These are phyloP conservation scores for Alosa sapidissima DNA, from an alignment of 2,797 vertebrate genomes.

Conservation along the genomic window DNA sequence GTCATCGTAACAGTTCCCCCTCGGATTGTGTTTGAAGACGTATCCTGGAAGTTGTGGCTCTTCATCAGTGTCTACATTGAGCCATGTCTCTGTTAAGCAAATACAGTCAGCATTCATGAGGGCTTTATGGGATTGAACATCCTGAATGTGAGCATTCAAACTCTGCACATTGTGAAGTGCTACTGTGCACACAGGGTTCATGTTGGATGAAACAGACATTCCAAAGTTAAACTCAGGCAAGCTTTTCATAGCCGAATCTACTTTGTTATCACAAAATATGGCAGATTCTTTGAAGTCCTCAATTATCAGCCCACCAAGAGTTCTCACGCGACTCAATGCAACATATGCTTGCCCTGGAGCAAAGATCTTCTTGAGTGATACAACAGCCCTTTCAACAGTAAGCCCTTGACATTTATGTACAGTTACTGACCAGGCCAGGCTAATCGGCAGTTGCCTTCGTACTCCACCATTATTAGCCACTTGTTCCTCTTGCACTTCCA, in stretches of 20 bases:
- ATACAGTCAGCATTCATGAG: background rate
- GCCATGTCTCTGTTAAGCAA: background rate
- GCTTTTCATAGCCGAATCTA: background rate
- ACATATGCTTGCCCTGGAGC: slow-evolving; percentile 16
- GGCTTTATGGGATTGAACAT: background rate
- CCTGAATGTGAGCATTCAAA: background rate
- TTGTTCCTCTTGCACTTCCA: slow-evolving; percentile 10
- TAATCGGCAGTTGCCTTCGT: background rate
- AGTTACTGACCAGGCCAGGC: background rate
- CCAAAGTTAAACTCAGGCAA: background rate
- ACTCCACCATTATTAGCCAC: background rate
- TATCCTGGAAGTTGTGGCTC: background rate
- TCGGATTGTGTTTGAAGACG: background rate
- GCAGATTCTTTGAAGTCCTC: background rate
- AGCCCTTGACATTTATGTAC: background rate
- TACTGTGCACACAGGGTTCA: background rate
- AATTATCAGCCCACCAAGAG: background rate
- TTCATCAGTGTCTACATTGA: background rate
- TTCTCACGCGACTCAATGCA: slow-evolving; percentile 7
- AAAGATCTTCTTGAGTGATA: slow-evolving; percentile 5
- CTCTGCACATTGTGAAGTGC: slow-evolving; percentile 8
- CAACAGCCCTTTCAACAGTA: slow-evolving; percentile 5
- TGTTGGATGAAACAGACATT: background rate
- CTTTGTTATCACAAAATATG: background rate
- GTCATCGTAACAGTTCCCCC: background rate